Evolutionary conservation across 1,140 invertebrate species (phyloP).

Genomic region (Drosophila gunungcola): DNA sequence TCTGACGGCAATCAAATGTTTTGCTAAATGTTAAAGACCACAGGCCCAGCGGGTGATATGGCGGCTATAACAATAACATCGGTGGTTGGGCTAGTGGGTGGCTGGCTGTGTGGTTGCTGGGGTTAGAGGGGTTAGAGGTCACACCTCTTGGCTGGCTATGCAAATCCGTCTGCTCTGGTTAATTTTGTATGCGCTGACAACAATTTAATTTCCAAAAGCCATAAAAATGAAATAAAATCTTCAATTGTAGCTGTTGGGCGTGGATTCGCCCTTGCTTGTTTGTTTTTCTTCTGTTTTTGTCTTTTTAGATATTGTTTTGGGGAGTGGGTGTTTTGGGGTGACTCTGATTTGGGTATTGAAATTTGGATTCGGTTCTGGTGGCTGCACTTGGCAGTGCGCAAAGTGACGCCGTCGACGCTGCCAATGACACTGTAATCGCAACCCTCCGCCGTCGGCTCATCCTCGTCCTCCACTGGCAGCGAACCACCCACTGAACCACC

Average conservation of each 20-base stretch:
- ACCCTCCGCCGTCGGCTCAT: slow-evolving; percentile 17
- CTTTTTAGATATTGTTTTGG: not conserved
- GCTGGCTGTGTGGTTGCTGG: not conserved
- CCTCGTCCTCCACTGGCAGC: not conserved
- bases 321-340: not conserved
- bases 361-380: slow-evolving; percentile 44
- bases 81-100: not conserved
- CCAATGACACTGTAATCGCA: slow-evolving; percentile 68
- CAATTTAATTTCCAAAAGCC: slow-evolving; percentile 80
- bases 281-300: not conserved
- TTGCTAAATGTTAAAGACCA: slow-evolving; percentile 45
- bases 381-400: slow-evolving; percentile 56
- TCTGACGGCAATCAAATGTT: slow-evolving; percentile 53
- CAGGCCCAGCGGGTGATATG: slow-evolving; percentile 34
- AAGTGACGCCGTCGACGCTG: slow-evolving; percentile 65
- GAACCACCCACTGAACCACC: not conserved
- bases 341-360: slow-evolving; percentile 38
- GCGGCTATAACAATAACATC: slow-evolving; percentile 7
- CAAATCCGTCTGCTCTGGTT: slow-evolving; percentile 54
- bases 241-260: slow-evolving; percentile 69
- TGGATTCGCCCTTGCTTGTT: slow-evolving; percentile 11
- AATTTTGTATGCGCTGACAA: slow-evolving; percentile 75
- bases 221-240: slow-evolving; percentile 80
- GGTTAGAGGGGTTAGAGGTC: slow-evolving; percentile 37
- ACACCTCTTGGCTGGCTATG: slow-evolving; percentile 63